Evolutionary conservation across 2,888 invertebrate species (phyloP).

Genomic region (Podabrus alpinus): DNA sequence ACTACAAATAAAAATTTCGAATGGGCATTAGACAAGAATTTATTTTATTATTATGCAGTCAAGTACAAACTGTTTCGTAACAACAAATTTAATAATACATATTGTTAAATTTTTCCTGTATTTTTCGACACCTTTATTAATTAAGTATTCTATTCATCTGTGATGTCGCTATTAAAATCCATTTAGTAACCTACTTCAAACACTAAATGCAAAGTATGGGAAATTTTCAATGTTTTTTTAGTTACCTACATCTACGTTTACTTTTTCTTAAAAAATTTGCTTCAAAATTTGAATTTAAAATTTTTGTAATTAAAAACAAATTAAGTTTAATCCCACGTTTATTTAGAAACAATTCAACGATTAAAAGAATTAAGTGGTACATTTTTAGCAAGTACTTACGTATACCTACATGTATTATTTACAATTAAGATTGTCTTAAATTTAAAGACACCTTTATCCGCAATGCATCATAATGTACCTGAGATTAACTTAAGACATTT

Average conservation of each 20-base stretch:
- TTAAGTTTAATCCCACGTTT: neutral
- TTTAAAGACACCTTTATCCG: neutral
- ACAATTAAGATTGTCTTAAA: neutral
- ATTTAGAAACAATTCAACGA: neutral
- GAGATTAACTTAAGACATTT: neutral
- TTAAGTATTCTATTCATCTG: neutral
- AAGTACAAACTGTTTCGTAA: too few species aligned
- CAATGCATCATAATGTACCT: neutral
- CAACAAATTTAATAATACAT: too few species aligned
- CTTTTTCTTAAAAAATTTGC: neutral
- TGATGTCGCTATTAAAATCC: neutral
- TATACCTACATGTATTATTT: neutral
- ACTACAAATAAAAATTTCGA: too few species aligned
- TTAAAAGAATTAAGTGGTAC: neutral
- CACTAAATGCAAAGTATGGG: neutral
- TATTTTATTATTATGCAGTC: too few species aligned
- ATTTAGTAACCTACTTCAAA: neutral
- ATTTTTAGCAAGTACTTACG: neutral
- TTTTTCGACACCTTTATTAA: neutral
- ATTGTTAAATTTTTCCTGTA: neutral
- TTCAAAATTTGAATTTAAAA: neutral
- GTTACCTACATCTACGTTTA: neutral
- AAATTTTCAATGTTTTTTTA: neutral
- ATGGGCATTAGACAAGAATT: too few species aligned
- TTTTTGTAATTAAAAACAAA: neutral